Evolutionary conservation across 2,888 invertebrate genomes (phyloP).

Genomic region (Drosophila antonietae): DNA sequence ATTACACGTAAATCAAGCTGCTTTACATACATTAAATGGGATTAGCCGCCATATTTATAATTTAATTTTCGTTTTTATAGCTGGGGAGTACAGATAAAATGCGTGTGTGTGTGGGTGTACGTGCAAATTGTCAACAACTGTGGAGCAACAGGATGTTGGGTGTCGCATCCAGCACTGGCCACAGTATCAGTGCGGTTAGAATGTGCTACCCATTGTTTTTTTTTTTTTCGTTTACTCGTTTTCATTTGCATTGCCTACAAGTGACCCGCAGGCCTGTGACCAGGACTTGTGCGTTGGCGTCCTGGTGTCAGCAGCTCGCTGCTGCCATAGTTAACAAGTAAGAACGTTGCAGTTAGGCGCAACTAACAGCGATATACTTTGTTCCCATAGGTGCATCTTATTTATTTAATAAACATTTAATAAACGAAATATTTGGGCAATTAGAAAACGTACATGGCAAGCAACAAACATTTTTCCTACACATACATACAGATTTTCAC

Average conservation of each 20-base stretch:
- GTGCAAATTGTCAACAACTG: constrained; percentile 18
- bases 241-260: constrained; percentile 53
- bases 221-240: constrained; percentile 6
- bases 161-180: constrained; percentile 14
- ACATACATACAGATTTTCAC: too few relatives aligned
- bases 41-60: constrained; percentile 15
- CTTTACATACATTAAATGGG: constrained; percentile 18
- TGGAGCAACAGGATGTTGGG: constrained; percentile 30
- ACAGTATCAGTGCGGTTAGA: constrained; percentile 22
- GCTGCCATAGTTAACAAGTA: constrained; percentile 55
- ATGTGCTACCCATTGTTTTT: constrained; percentile 46
- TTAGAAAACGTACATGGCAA: too few relatives aligned
- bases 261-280: constrained; percentile 47
- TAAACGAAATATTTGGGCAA: too few relatives aligned
- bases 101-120: background rate
- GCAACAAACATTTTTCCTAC: too few relatives aligned
- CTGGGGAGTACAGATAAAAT: constrained; percentile 6
- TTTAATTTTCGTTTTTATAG: constrained; percentile 11
- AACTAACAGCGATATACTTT: too few relatives aligned
- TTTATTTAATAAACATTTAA: too few relatives aligned
- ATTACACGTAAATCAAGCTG: constrained; percentile 4
- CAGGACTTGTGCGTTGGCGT: constrained; percentile 16
- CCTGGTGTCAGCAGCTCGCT: constrained; percentile 52
- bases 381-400: too few relatives aligned
- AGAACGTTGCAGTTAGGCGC: too few relatives aligned